Base-by-base conservation (phyloP, 2,888 invertebrate species). In the Adelphocoris suturalis region DNA sequence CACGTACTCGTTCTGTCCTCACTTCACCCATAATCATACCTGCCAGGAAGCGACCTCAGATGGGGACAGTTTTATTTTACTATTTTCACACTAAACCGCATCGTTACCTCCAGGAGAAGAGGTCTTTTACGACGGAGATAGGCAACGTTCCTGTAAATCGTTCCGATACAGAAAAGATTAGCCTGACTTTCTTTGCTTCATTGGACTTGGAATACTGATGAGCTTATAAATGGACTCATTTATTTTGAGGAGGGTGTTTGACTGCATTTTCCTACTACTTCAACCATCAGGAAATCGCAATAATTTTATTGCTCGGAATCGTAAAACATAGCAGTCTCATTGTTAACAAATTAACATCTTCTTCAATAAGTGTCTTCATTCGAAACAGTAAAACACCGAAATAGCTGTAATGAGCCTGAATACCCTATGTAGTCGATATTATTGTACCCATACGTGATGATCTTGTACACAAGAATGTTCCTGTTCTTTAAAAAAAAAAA, bases 11-110 rank as follows among this genome's bases (percentile, higher is more conserved):
- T 46, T 76, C 82, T 82, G 82, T 82, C 82, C 55, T 52, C 82
- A 82, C 82, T 82, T 82, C 82, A 19, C 82, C 82, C 82, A 82
- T 82, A 82, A 82, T 82, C 82, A 82, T 82, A 82, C 48, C 52
- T 11, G 27, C 55, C 82, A 27, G 23, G 68, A 13, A 23, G 27
- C 5, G 68, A 68, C 47, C 78, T 80, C 12, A 19, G 19, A 80
- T n/a, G 37, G 37, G 78, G 78, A 80, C 46, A 80, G 78, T 46
- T 47, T 47, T 47, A 47, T 47, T 47, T 80, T 80, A 80, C 78
- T 80, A 80, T 80, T 80, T 80, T 80, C 78, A 80, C 46, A 19
- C 78, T 80, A 47, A 47, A 47, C 46, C 78, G 37, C 78, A 47
- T 80, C 78, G 46, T 47, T 80, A 46, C n/a, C 76, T 37, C 47